Base-by-base conservation (phyloP, 2,113 vertebrate genomes). In the Notarius lentiginosus region DNA sequence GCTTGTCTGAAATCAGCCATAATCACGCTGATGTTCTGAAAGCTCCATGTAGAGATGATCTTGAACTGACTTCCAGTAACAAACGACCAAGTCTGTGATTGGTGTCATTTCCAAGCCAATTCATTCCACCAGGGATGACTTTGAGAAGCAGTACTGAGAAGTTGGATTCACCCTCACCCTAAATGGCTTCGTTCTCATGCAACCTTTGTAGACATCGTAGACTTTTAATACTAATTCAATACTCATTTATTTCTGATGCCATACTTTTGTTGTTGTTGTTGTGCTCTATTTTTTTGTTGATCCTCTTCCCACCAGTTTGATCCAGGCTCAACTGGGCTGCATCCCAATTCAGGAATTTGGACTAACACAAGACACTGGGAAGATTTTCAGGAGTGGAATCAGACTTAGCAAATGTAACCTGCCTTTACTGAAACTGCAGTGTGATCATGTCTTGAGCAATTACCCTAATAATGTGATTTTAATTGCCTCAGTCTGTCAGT, bases 291-390 rank as follows among this genome's bases (percentile, higher is more conserved):
- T 73, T 73, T 82, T 41, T 18, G 82, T 77, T n/a, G 22, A 12
- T 30, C 49, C 87, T 73, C 10, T 20, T 86, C 90, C 89, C 85
- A 85, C 70, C 87, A 99, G 98, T 94, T 96, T 99, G 92, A 97
- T 99, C 94, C 98, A 99, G 93, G 97, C 98, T 94, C 97, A 99
- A 24, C 90, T 99, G 66, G 96, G 97, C 91, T 97, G 97, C 89
- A 96, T 99, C 91, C 94, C 96, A 49, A 85, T 99, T 92, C 98
- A 97, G 92, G 98, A 99, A 89, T 99, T 99, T 93, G 95, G 97
- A 93, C 95, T 99, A 87, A 97, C 95, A 20, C 98, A 99, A 92
- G 98, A 99, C 90, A 98, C 94, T 55, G 93, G 96, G 41, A 98
- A 94, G 93, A 99, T 99, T 94, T 99, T 99, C 95, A 96, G 96